Percentiles rank a stretch among this genome's conserved stretches.
These are phyloP conservation scores for Halcyon badia DNA, from an alignment of 2,797 vertebrate species.

Conservation along the genomic window DNA sequence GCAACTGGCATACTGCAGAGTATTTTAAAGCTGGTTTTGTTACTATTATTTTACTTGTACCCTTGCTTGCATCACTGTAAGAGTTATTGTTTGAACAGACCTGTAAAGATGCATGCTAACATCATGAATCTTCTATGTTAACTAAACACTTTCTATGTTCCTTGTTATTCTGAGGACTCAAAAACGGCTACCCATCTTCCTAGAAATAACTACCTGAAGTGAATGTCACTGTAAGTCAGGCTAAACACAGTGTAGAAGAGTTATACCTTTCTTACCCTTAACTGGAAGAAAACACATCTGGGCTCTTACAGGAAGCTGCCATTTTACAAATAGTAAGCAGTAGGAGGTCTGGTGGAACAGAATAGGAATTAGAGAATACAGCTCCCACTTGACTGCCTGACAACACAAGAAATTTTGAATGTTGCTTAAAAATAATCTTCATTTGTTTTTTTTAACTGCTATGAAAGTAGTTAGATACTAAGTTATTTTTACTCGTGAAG, in stretches of 20 bases:
- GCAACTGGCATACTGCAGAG: not conserved
- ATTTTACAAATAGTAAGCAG: not conserved
- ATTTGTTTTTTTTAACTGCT: not conserved
- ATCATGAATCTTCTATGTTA: not conserved
- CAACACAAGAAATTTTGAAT: not conserved
- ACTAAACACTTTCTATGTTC: not conserved
- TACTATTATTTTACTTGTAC: not conserved
- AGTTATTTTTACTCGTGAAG: not conserved
- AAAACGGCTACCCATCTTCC: not conserved
- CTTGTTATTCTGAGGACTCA: not conserved
- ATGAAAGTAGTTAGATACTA: not conserved
- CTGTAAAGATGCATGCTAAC: not conserved
- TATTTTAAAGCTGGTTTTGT: not conserved
- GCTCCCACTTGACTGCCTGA: not conserved
- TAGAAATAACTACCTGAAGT: not conserved
- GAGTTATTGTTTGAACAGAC: not conserved
- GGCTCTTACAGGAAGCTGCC: not conserved
- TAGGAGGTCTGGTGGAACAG: not conserved
- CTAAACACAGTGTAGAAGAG: not conserved
- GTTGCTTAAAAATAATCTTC: not conserved
- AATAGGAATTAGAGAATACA: not conserved
- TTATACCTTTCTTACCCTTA: not conserved
- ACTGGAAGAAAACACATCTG: not conserved
- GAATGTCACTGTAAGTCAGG: not conserved
- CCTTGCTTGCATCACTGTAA: not conserved